Conservation (phyloP, 1,140 invertebrate species). For the Lepeophtheirus salmonis region DNA sequence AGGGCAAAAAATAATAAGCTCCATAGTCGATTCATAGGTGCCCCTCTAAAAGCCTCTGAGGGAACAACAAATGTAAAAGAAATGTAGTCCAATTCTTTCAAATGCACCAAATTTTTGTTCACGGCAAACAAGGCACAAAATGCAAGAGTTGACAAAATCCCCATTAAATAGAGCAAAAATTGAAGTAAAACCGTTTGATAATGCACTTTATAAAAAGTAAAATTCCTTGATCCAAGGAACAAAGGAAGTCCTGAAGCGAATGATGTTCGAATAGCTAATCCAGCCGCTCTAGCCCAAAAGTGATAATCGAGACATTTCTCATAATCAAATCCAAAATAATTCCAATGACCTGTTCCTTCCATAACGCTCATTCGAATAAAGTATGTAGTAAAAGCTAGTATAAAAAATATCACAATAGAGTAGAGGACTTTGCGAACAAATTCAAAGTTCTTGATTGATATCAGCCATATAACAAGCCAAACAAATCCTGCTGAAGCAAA, state of each 20-base stretch:
- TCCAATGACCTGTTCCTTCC: background rate
- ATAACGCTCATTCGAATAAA: background rate
- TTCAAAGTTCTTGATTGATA: background rate
- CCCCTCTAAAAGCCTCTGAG: background rate
- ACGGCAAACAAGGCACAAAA: background rate
- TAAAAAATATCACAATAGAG: background rate
- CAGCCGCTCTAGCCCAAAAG: background rate
- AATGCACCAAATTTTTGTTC: background rate
- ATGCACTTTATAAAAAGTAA: background rate
- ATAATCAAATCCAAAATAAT: background rate
- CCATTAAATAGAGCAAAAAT: background rate
- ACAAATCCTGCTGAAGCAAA: background rate
- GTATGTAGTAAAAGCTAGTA: background rate
- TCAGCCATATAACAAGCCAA: background rate
- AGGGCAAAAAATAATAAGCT: background rate
- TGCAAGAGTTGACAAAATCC: background rate
- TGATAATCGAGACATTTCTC: background rate
- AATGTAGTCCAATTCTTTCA: background rate
- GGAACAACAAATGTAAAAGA: background rate
- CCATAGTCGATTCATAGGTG: background rate
- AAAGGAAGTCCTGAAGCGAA: background rate
- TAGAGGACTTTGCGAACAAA: background rate
- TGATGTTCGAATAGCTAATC: background rate
- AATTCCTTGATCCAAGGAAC: background rate
- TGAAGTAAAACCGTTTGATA: background rate